phyloP scores from a whole-genome alignment of 2,888 invertebrate species.

The Neria commutata region DNA sequence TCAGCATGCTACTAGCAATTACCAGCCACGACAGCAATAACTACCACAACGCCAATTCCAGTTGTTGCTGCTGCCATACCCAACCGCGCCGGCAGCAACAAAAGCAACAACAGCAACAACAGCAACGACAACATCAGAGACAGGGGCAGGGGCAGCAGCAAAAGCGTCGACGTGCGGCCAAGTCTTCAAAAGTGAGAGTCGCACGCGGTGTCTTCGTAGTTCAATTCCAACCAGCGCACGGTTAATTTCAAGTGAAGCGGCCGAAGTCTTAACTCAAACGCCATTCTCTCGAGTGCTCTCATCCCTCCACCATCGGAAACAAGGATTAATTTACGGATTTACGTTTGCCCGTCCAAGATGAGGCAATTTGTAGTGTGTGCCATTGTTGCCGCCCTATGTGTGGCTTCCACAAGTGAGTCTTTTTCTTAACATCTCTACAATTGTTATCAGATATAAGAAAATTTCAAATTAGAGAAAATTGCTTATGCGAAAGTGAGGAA shows the following conservation, averaged over 20 bases:
- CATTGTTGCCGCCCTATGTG: conserved; percentile 55
- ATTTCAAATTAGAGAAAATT: too few species aligned
- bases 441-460: too few species aligned
- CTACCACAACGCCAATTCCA: too few species aligned
- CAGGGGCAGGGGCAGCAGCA: too few species aligned
- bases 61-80: neutral
- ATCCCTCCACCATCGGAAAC: conserved; percentile 6
- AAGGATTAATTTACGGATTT: conserved; percentile 14
- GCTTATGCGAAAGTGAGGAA: too few species aligned
- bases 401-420: conserved; percentile 59
- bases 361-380: conserved; percentile 58
- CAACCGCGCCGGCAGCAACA: conserved; percentile 11
- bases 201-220: conserved; percentile 56
- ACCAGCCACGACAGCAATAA: too few species aligned
- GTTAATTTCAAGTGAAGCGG: conserved; percentile 41
- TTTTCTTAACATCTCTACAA: too few species aligned
- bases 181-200: conserved; percentile 63
- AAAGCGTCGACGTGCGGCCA: conserved; percentile 39
- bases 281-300: neutral
- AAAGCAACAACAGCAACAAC: too few species aligned
- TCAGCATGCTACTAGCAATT: too few species aligned
- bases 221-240: conserved; percentile 59
- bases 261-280: neutral
- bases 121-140: conserved; percentile 19
- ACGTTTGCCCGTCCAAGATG: conserved; percentile 47